phyloP scores from a whole-genome alignment of 2,797 vertebrate species.

The Chaetodon trifasciatus region DNA sequence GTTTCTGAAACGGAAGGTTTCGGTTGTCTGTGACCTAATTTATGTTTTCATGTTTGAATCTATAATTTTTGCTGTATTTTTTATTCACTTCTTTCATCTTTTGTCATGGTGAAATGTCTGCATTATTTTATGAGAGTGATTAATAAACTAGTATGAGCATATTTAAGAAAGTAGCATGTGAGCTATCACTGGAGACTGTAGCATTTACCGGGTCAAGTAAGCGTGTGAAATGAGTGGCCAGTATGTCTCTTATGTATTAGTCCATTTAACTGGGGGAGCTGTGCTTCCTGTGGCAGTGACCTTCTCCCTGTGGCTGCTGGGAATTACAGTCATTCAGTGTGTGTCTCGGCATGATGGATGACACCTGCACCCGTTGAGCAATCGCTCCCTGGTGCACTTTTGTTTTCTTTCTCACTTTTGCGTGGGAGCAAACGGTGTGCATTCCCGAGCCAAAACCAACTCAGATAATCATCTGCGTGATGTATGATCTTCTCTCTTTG shows the following conservation, averaged over 20 bases:
- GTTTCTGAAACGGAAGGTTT: not conserved
- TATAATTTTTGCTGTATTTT: not conserved
- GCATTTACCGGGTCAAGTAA: constrained; percentile 47
- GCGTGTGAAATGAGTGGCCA: constrained; percentile 60
- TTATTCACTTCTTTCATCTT: not conserved
- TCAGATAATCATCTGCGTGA: constrained; percentile 81
- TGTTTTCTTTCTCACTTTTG: constrained; percentile 84
- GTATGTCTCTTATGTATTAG: constrained; percentile 48
- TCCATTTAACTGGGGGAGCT: constrained; percentile 51
- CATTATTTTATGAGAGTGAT: constrained; percentile 14
- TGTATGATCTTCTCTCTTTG: constrained; percentile 69
- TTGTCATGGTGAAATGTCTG: not conserved
- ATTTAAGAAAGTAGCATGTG: constrained; percentile 9
- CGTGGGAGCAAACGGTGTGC: constrained; percentile 78
- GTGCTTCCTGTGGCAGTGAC: constrained; percentile 72
- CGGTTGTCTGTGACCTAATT: not conserved
- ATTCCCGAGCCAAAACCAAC: constrained; percentile 82
- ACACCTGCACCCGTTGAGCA: constrained; percentile 85
- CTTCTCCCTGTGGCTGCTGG: constrained; percentile 75
- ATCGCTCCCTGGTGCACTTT: constrained; percentile 75
- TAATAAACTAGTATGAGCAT: constrained; percentile 9
- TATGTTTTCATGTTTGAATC: not conserved
- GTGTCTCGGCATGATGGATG: constrained; percentile 83
- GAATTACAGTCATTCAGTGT: constrained; percentile 79
- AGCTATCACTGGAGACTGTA: constrained; percentile 32